Base-by-base conservation (phyloP, 2,797 vertebrate species). In the Novumbra hubbsi region DNA sequence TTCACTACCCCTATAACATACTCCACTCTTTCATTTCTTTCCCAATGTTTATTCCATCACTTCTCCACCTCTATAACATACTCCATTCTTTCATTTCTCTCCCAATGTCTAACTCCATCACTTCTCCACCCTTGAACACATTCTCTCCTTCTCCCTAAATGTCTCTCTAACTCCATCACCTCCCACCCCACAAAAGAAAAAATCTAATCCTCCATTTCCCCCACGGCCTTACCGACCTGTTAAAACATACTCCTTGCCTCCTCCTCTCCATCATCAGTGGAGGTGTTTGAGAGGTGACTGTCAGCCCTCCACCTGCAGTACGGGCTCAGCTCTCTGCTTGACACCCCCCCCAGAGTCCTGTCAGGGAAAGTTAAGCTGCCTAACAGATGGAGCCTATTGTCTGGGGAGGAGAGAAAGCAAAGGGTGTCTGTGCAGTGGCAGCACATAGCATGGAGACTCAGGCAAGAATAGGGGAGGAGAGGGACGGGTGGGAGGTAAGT, bases 311-410 rank as follows among this genome's bases (percentile, higher is more conserved):
- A 86, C 84, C 85, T 89, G 84, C 76, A 80, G 69, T 82, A n/a
- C 3, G 55, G 55, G 55, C 55, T 60, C 55, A 60, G 55, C 21
- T 52, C 5, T 52, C 50, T 21, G 55, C 55, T 11, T 60, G n/a
- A 57, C 52, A 74, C 71, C 71, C 78, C 71, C 78, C 88, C 85
- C 79, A 68, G 63, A 86, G 84, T 83, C 84, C 66, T 69, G 75
- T 76, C 76, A 80, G 87, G 83, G 88, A 93, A 92, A 91, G 89
- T 86, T 88, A 84, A 85, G 81, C 81, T 48, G 73, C 60, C 81
- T 81, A 90, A 91, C 60, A 73, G 84, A 83, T 81, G 80, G 81
- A 77, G 78, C 45, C 76, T 81, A 80, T 85, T 84, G 78, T 84
- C 78, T 82, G 62, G 69, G 75, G 74, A 65, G 41, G 76, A 71